Percentiles rank a stretch among this genome's conserved stretches.
Conservation (phyloP, 1,140 invertebrate genomes). For the Caenorhabditis latens region DNA sequence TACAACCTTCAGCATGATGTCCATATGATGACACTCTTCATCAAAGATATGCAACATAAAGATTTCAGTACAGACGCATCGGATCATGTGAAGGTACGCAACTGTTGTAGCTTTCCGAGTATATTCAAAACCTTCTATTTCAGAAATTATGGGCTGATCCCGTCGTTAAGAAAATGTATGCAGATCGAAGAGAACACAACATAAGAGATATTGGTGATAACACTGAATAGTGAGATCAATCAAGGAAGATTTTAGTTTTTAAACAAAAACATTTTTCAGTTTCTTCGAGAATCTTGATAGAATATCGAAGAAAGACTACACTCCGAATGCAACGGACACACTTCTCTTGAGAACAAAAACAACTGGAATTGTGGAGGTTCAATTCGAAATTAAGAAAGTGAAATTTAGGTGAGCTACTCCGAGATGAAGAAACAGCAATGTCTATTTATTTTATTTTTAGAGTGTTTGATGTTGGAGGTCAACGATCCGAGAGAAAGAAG, state of each 20-base stretch:
- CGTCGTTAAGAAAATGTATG: not conserved
- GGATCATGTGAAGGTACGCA: not conserved
- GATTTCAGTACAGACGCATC: not conserved
- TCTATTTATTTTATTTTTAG: conserved; percentile 58
- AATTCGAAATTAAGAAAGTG: conserved; percentile 82
- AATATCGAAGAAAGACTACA: conserved; percentile 90
- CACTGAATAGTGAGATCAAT: conserved; percentile 12
- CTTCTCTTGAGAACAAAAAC: conserved; percentile 94
- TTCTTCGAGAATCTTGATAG: conserved; percentile 89
- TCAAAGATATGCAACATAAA: conserved; percentile 18
- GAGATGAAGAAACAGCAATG: not conserved
- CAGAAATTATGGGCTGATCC: conserved; percentile 3
- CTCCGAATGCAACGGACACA: conserved; percentile 96
- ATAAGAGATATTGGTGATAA: conserved; percentile 42
- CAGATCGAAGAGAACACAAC: not conserved
- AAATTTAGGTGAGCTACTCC: conserved; percentile 70
- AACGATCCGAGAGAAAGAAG: conserved; percentile 80
- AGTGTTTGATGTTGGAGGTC: conserved; percentile 80
- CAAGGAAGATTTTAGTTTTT: not conserved
- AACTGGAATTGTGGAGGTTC: conserved; percentile 93
- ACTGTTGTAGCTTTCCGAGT: not conserved
- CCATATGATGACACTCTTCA: conserved; percentile 2
- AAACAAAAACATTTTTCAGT: conserved; percentile 80
- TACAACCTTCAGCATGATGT: not conserved
- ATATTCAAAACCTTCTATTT: not conserved